Percentiles rank a stretch among this genome's conserved stretches.
Conservation (phyloP, 1,140 invertebrate species). For the Pristionchus pacificus region DNA sequence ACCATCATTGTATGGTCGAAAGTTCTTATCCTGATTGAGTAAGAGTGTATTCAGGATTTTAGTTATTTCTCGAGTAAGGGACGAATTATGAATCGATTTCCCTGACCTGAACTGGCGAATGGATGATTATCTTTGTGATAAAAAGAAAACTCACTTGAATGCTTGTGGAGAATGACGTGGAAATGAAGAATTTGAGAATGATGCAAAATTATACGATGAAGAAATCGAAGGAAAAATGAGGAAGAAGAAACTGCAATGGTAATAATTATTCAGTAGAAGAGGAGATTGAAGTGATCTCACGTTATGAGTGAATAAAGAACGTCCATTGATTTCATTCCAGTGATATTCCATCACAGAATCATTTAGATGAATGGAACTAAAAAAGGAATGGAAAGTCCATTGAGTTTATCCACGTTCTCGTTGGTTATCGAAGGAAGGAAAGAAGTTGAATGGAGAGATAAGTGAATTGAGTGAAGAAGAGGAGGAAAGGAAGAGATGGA, state of each 20-base stretch:
- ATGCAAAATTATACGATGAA: constrained; percentile 7
- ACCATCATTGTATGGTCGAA: constrained; percentile 63
- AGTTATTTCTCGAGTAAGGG: constrained; percentile 65
- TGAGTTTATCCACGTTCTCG: neutral
- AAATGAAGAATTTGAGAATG: constrained; percentile 5
- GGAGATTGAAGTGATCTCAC: no score
- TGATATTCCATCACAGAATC: no score
- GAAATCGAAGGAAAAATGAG: no score
- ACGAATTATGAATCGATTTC: constrained; percentile 42
- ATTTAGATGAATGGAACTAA: neutral
- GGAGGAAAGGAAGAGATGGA: neutral
- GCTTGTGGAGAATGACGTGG: constrained; percentile 4
- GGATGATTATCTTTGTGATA: no score
- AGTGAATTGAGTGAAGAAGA: constrained; percentile 1
- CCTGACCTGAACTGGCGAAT: no score
- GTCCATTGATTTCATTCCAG: no score
- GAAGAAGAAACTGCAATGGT: no score
- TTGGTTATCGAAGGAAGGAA: neutral
- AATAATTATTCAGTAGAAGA: no score
- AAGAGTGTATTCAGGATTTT: constrained; percentile 62
- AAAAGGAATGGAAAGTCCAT: neutral
- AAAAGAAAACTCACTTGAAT: no score
- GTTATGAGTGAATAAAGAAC: no score
- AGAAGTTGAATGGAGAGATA: neutral
- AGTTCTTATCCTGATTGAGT: constrained; percentile 62